Evolutionary conservation across 2,797 vertebrate species (phyloP).

Genomic region (Pseudochaenichthys georgianus): DNA sequence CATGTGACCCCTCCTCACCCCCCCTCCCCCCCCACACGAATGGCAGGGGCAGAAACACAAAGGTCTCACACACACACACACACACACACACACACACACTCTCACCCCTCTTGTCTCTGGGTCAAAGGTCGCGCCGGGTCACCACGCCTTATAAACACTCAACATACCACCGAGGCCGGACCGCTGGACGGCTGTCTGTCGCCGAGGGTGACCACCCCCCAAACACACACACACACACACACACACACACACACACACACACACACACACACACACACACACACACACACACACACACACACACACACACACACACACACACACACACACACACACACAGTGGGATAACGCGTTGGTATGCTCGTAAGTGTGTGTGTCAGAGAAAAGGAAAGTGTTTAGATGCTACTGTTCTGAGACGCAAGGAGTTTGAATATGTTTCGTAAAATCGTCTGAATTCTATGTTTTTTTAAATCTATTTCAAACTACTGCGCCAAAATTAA

Average conservation of each 20-base stretch:
- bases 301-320: slow-evolving; percentile 17
- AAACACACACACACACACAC: too few relatives aligned
- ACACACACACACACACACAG: slow-evolving; percentile 14
- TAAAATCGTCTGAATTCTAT: neutral
- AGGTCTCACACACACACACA: too few relatives aligned
- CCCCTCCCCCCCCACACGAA: neutral
- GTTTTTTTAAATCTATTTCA: neutral
- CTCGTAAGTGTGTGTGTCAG: slow-evolving; percentile 29
- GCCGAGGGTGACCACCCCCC: slow-evolving; percentile 22
- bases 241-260: neutral
- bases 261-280: slow-evolving; percentile 18
- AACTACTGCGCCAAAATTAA: neutral
- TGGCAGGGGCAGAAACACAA: too few relatives aligned
- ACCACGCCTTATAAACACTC: slow-evolving; percentile 79
- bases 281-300: slow-evolving; percentile 15
- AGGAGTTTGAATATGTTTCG: too few relatives aligned
- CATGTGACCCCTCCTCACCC: slow-evolving; percentile 26
- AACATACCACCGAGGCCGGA: slow-evolving; percentile 70
- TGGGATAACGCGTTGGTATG: slow-evolving; percentile 48
- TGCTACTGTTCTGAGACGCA: neutral
- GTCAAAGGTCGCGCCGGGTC: slow-evolving; percentile 78
- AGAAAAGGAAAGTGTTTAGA: slow-evolving; percentile 47
- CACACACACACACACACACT: neutral
- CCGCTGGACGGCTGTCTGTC: slow-evolving; percentile 56
- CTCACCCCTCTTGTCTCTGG: slow-evolving; percentile 50